These are phyloP conservation scores for Clupea harengus DNA, from an alignment of 2,113 vertebrate species.

Conservation along the genomic window DNA sequence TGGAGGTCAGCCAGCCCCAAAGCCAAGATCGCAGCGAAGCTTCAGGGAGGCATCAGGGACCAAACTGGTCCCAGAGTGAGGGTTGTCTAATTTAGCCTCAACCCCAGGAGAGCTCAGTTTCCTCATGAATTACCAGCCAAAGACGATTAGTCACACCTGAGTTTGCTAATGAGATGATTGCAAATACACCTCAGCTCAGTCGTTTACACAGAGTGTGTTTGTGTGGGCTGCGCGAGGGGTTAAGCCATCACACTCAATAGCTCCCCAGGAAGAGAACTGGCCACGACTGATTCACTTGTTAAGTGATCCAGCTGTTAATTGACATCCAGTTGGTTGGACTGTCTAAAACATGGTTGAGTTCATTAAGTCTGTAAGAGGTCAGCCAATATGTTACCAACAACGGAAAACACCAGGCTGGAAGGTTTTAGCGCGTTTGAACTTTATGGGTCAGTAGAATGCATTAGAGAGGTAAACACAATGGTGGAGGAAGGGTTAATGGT, in stretches of 20 bases:
- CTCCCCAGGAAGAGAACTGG: not conserved
- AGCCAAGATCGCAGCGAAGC: not conserved
- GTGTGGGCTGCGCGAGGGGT: not conserved
- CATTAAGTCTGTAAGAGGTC: not conserved
- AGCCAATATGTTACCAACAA: too few relatives aligned
- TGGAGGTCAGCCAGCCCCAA: not conserved
- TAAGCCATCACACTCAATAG: constrained; percentile 1
- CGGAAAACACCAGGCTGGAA: too few relatives aligned
- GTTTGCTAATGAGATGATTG: constrained; percentile 8
- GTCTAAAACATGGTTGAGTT: not conserved
- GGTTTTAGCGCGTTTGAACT: too few relatives aligned
- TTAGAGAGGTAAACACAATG: too few relatives aligned
- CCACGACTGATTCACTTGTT: constrained; percentile 2
- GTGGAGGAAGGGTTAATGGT: too few relatives aligned
- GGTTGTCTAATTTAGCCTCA: not conserved
- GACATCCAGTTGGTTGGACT: not conserved
- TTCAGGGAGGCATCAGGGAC: not conserved
- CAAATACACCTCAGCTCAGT: constrained; percentile 7
- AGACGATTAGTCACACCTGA: constrained; percentile 1
- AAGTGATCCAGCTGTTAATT: constrained; percentile 11
- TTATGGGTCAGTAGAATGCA: too few relatives aligned
- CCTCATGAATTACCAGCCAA: not conserved
- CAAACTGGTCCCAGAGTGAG: not conserved
- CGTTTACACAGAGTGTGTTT: not conserved
- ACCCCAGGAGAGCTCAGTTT: not conserved